Base-by-base conservation (phyloP, 2,888 invertebrate species). In the Ormyrus pomaceus region DNA sequence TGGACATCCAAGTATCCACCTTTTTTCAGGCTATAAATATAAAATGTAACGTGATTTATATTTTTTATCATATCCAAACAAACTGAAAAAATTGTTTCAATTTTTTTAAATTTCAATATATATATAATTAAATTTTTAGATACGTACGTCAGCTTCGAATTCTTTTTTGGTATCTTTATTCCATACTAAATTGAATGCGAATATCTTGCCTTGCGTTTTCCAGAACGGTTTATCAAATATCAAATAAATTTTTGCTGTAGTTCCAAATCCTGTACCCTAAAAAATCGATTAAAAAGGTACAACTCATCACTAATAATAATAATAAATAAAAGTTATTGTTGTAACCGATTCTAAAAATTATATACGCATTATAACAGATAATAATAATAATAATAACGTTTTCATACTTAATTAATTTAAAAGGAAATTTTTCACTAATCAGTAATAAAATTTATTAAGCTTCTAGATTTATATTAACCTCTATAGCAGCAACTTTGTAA, bases 201-300 rank as follows among this genome's bases (percentile, higher is more conserved):
- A 34, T 56, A 56, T 34, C 9, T 13, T 58, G 0, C 58, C 11
- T 56, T 65, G 59, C 10, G 78, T 71, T 1, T 48, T 6, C 95
- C 95, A 95, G 94, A 95, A 95, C 4, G 91, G 90, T 7, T 91
- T 86, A 0, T 93, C 91, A 87, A 95, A 96, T 56, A 92, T 91
- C 0, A 96, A 84, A 70, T 93, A 92, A 34, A 96, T 92, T 91
- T 96, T 96, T 81, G 93, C 92, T 0, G 94, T 93, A 0, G 6
- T 62, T 10, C 62, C 62, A 46, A 62, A 62, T 0, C 46, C 62
- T 10, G 46, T 5, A 9, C 10, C 46, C 46, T 62, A 11, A 62
- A 62, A 56, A 11, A 34, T 34, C 2, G 4, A 34, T 34, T 34
- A 34, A 34, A 34, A 34, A 4, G 34, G 34, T 34, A 34, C 34